Base-by-base conservation (phyloP, 2,113 vertebrate species). In the Coryphaenoides rupestris region DNA sequence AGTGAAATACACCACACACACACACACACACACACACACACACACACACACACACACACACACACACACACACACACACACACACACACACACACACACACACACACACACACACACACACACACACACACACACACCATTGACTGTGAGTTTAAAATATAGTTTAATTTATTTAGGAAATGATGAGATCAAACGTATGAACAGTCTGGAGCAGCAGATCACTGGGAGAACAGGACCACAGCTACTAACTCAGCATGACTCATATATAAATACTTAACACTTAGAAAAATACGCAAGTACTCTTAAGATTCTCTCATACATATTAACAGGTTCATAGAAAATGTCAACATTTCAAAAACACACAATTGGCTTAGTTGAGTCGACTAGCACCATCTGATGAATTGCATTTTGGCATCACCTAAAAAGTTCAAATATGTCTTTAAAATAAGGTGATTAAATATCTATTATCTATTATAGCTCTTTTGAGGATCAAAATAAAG, bases 211-310 rank as follows among this genome's bases (percentile, higher is more conserved):
- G 3, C 3, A 26, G 28, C 28, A 33, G 28, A 5, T 2, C 92
- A 95, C 93, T 87, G 66, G 10, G 16, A 16, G 10, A 52, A 16
- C 49, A 65, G 72, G 72, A 77, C 28, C 28, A 10, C 28, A 10
- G 10, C 28, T 33, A 5, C 90, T 90, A 5, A 89, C 88, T 89
- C 91, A 89, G 89, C n/a, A n/a, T n/a, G n/a, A n/a, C 89, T 91
- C 85, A 80, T 88, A 85, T 94, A 96, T 95, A 96, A 96, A 97
- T 95, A 96, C 88, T 93, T 84, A 83, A 94, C 92, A 87, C 73
- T 93, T 95, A 95, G 92, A 93, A 95, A 96, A 96, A 96, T 95
- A 96, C 92, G 90, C 86, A 74, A 86, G 90, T 90, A 88, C 73
- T 93, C 88, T 88, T 89, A 91, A n/a, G 88, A 93, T 84, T 92